These are phyloP conservation scores for Aurelia sp. DNA, from an alignment of 30 jellyfish, hydroid and myxozoan species.

Conservation along the genomic window DNA sequence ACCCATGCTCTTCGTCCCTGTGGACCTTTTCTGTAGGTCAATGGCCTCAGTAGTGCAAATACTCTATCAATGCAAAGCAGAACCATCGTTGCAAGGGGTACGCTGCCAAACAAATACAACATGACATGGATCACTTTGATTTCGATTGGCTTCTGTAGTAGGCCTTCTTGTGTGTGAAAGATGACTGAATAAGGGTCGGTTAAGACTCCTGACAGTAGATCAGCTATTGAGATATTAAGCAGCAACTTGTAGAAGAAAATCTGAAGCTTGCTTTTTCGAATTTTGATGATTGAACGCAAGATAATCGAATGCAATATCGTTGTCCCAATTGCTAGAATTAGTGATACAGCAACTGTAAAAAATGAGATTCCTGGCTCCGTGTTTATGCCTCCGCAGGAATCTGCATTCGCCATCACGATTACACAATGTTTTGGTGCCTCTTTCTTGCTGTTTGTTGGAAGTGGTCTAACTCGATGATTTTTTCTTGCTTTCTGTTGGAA, in stretches of 20 bases:
- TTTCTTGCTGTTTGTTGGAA: too few species aligned
- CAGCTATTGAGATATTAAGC: constrained; percentile 38
- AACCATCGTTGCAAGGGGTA: constrained; percentile 31
- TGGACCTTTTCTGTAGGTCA: constrained; percentile 31
- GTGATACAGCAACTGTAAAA: constrained; percentile 3
- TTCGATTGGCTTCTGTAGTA: constrained; percentile 11
- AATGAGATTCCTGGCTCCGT: constrained; percentile 2
- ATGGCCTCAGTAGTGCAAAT: constrained; percentile 15
- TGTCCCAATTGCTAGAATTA: constrained; percentile 2
- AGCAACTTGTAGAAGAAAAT: constrained; percentile 35
- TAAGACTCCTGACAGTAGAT: constrained; percentile 12
- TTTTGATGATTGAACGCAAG: constrained; percentile 19
- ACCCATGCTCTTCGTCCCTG: constrained; percentile 29
- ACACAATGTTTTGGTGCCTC: not conserved
- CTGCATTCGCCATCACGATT: constrained; percentile 41
- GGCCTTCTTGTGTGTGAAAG: constrained; percentile 31
- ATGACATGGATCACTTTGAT: constrained; percentile 27
- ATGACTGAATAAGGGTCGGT: constrained; percentile 47
- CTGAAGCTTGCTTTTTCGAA: constrained; percentile 21
- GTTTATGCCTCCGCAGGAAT: constrained; percentile 30
- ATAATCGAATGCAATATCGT: constrained; percentile 4
- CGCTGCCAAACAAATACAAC: constrained; percentile 31
- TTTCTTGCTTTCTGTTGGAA: too few species aligned
- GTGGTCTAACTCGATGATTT: too few species aligned
- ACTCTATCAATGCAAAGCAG: constrained; percentile 44